Conservation (phyloP, 2,113 vertebrate species). For the Hystrix brachyura region DNA sequence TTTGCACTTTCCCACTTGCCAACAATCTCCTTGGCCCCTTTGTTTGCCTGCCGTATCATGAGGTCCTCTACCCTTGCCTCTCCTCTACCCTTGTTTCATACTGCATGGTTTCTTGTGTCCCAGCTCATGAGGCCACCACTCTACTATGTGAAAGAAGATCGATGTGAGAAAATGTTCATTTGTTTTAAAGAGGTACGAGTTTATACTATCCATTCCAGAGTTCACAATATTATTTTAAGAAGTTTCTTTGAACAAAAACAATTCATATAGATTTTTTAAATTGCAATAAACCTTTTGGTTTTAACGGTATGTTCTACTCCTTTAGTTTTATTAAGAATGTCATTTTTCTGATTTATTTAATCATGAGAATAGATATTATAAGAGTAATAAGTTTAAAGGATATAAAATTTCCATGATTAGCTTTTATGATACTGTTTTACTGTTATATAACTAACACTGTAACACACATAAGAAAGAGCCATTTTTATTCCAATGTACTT, state of each 20-base stretch:
- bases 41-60: not conserved
- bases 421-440: not conserved
- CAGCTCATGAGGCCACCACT: not conserved
- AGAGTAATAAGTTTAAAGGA: not conserved
- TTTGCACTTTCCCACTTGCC: not conserved
- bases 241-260: not conserved
- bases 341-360: not conserved
- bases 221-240: not conserved
- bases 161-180: not conserved
- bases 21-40: not conserved
- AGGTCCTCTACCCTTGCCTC: not conserved
- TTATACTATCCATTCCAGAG: not conserved
- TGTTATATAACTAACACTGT: not conserved
- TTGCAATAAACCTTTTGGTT: not conserved
- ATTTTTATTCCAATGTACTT: not conserved
- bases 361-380: not conserved
- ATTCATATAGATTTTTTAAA: not conserved
- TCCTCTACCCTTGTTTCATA: not conserved
- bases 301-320: not conserved
- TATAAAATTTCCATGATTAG: not conserved
- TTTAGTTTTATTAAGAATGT: conserved; percentile 27
- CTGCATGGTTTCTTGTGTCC: not conserved
- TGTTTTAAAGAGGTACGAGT: not conserved
- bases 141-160: not conserved
- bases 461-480: not conserved